phyloP scores from a whole-genome alignment of 2,888 invertebrate genomes.

The Thecophora atra region DNA sequence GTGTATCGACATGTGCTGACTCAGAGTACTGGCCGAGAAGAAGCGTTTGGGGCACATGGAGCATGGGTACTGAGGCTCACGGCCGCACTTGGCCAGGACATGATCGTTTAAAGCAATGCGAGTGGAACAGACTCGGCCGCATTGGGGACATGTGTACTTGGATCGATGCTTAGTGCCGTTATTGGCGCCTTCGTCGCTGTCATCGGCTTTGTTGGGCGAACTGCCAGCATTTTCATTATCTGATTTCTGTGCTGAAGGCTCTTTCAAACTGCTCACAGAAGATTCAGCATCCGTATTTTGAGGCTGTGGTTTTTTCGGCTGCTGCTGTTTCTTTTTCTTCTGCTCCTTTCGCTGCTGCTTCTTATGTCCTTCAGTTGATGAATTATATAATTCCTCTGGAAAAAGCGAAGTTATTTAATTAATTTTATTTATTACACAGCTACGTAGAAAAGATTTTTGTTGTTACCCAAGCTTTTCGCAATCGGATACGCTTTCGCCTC shows the following conservation, averaged over 20 bases:
- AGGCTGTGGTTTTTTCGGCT: not conserved
- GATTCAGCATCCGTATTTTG: constrained; percentile 6
- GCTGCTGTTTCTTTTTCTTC: not conserved
- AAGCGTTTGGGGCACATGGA: constrained; percentile 52
- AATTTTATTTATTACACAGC: not conserved
- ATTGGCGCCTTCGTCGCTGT: not conserved
- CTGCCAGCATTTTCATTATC: too few relatives aligned
- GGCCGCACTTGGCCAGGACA: constrained; percentile 48
- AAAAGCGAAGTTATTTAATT: not conserved
- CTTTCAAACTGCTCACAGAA: not conserved
- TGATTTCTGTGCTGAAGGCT: not conserved
- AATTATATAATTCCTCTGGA: not conserved
- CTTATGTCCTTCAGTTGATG: not conserved
- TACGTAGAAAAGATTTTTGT: not conserved
- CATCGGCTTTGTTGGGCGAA: not conserved
- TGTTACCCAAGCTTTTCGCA: constrained; percentile 36
- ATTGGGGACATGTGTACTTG: constrained; percentile 46
- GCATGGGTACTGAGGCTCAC: constrained; percentile 50
- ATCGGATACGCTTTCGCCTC: constrained; percentile 40
- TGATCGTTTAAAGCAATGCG: constrained; percentile 48
- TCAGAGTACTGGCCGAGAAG: too few relatives aligned
- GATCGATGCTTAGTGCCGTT: not conserved
- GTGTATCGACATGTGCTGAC: too few relatives aligned
- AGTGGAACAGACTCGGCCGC: constrained; percentile 48
- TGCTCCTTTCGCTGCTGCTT: not conserved